Evolutionary conservation across 2,888 invertebrate species (phyloP).

Genomic region (Oscheius sp.): DNA sequence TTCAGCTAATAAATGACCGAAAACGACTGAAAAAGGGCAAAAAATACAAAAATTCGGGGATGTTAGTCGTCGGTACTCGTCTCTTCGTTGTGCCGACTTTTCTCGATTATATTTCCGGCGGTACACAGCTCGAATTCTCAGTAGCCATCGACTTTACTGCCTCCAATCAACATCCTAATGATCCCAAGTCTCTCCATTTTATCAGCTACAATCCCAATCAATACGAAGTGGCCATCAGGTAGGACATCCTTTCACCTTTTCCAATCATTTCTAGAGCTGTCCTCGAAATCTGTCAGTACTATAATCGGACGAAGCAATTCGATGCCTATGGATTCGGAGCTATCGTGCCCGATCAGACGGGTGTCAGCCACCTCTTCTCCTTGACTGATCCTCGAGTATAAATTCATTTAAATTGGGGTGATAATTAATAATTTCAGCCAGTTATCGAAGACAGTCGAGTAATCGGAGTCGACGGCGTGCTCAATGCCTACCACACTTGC

Average conservation of each 20-base stretch:
- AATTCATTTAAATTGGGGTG: not conserved
- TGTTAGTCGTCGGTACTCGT: conserved; percentile 71
- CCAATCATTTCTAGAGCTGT: conserved; percentile 47
- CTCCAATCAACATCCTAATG: conserved; percentile 75
- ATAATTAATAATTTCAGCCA: conserved; percentile 15
- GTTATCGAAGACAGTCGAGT: conserved; percentile 75
- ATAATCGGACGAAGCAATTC: conserved; percentile 75
- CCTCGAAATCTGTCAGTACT: conserved; percentile 66
- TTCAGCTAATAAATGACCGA: conserved; percentile 75
- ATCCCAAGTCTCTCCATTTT: conserved; percentile 74
- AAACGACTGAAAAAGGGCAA: conserved; percentile 76
- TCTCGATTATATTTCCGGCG: conserved; percentile 78
- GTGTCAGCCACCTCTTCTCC: conserved; percentile 77
- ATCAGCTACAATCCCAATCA: conserved; percentile 75
- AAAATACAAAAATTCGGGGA: conserved; percentile 76
- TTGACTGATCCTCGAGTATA: conserved; percentile 55
- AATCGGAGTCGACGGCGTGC: conserved; percentile 76
- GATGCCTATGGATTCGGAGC: conserved; percentile 78
- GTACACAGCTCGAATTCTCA: conserved; percentile 76
- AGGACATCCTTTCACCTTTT: not conserved
- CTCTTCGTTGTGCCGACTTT: conserved; percentile 75
- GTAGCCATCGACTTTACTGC: conserved; percentile 77
- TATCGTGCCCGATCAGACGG: conserved; percentile 76
- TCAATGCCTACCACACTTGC: conserved; percentile 75
- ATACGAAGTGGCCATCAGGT: conserved; percentile 75